Percentiles rank a stretch among this genome's conserved stretches.
Evolutionary conservation across 2,113 vertebrate species (phyloP).

Genomic region (Lonchura striata): DNA sequence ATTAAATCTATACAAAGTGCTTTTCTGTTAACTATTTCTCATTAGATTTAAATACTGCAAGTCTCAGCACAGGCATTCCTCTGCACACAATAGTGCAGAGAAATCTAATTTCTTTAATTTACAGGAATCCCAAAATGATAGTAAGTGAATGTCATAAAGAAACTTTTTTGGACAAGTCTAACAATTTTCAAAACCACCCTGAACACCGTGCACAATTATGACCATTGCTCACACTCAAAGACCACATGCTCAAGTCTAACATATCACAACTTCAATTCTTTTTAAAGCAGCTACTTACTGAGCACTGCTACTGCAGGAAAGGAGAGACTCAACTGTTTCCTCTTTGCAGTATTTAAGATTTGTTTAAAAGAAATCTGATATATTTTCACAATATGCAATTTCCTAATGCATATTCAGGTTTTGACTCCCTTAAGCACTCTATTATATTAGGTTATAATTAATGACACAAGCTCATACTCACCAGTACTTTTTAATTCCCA

Average conservation of each 20-base stretch:
- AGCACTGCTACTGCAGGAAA: neutral
- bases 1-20: neutral
- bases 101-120: neutral
- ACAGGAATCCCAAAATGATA: neutral
- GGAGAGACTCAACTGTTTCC: neutral
- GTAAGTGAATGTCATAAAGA: neutral
- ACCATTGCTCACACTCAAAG: neutral
- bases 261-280: neutral
- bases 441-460: neutral
- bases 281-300: neutral
- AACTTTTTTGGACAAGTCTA: neutral
- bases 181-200: neutral
- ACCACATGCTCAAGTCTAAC: neutral
- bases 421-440: neutral
- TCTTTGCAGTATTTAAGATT: neutral
- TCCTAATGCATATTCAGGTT: neutral
- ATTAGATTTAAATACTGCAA: neutral
- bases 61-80: neutral
- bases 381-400: neutral
- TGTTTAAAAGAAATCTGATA: neutral
- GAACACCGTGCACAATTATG: accelerated
- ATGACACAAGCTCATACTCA: constrained; percentile 16
- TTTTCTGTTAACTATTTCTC: neutral
- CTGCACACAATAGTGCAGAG: no score
- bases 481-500: constrained; percentile 33